Percentiles rank a stretch among this genome's conserved stretches.
phyloP scores from a whole-genome alignment of 2,888 invertebrate species.

The Acrobasis consociella region DNA sequence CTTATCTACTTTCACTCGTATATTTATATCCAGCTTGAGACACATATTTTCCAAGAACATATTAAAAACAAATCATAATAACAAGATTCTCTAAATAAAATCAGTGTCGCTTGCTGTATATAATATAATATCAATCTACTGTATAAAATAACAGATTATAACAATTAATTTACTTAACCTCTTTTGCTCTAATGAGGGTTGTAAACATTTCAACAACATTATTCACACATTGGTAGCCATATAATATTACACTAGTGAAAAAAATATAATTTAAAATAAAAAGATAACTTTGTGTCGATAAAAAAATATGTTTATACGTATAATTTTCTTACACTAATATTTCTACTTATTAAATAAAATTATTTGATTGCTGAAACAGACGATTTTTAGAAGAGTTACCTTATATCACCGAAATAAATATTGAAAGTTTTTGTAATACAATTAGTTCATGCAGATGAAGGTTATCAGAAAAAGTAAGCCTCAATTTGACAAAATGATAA shows the following conservation, averaged over 20 bases:
- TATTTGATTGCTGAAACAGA: constrained; percentile 5
- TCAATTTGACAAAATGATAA: background rate
- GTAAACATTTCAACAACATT: constrained; percentile 23
- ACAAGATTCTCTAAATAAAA: no score
- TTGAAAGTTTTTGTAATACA: background rate
- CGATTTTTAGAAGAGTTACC: background rate
- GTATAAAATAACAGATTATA: constrained; percentile 1
- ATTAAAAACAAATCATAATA: no score
- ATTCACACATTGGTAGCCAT: constrained; percentile 15
- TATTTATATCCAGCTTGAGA: no score
- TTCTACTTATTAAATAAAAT: constrained; percentile 30
- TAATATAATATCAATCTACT: background rate
- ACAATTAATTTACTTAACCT: constrained; percentile 8
- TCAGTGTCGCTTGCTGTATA: no score
- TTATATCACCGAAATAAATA: constrained; percentile 35
- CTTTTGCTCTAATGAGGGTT: constrained; percentile 24
- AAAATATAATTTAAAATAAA: constrained; percentile 12
- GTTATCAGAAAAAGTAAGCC: background rate
- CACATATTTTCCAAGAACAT: no score
- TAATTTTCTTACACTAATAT: constrained; percentile 44
- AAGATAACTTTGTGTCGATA: constrained; percentile 33
- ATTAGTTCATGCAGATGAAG: background rate
- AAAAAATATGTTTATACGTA: constrained; percentile 38
- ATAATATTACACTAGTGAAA: constrained; percentile 9
- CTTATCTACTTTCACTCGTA: no score